Evolutionary conservation across 2,888 invertebrate species (phyloP).

Genomic region (Macrophya annulata): DNA sequence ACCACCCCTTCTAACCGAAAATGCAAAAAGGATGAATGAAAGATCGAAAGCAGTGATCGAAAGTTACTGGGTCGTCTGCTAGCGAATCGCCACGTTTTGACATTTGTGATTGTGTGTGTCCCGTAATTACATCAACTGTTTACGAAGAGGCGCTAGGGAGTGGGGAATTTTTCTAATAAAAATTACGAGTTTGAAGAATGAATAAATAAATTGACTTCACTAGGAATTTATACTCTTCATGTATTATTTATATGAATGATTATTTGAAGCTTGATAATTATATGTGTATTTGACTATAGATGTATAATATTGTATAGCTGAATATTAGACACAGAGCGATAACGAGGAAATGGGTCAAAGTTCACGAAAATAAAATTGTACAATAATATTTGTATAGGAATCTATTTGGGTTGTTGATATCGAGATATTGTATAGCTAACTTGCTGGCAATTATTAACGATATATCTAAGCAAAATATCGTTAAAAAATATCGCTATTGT

Average conservation of each 20-base stretch:
- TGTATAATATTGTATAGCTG: not conserved
- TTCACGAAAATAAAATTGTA: not conserved
- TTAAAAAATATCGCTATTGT: not conserved
- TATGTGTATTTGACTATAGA: not conserved
- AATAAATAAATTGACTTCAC: not conserved
- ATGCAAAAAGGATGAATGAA: not conserved
- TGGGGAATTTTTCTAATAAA: not conserved
- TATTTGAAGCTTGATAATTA: not conserved
- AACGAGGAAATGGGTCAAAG: not conserved
- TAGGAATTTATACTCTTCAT: not conserved
- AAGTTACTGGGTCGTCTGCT: not conserved
- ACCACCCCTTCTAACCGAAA: not conserved
- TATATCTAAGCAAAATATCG: too few relatives aligned
- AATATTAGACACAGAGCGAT: not conserved
- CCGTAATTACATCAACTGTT: not conserved
- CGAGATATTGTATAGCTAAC: not conserved
- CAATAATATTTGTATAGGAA: not conserved
- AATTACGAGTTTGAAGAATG: not conserved
- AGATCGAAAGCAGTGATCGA: not conserved
- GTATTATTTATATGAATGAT: not conserved
- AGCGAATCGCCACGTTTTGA: not conserved
- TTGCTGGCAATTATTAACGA: not conserved
- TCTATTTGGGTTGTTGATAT: not conserved
- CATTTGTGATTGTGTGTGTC: not conserved
- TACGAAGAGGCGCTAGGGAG: not conserved